phyloP scores from a whole-genome alignment of 2,888 invertebrate species.

The Lasiommata megera region DNA sequence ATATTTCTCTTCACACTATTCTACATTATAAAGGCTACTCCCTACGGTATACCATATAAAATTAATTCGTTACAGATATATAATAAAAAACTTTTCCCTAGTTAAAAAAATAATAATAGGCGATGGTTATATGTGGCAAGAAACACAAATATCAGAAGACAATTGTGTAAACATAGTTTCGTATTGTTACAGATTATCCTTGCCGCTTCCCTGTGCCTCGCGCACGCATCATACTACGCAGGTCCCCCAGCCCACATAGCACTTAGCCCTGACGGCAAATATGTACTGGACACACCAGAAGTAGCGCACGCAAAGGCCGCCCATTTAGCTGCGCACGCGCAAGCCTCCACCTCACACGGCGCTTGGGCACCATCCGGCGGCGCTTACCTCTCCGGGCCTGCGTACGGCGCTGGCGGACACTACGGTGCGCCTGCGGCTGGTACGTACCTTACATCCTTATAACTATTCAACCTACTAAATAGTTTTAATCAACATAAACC shows the following conservation, averaged over 20 bases:
- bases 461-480: no score
- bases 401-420: conserved; percentile 50
- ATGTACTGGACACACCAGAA: conserved; percentile 78
- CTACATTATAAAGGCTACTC: no score
- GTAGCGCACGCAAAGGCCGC: conserved; percentile 77
- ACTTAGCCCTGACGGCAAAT: conserved; percentile 77
- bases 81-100: no score
- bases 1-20: no score
- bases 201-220: conserved; percentile 74
- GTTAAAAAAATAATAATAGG: no score
- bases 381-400: conserved; percentile 52
- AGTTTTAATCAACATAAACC: no score
- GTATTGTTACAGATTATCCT: conserved; percentile 62
- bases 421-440: conserved; percentile 75
- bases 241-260: conserved; percentile 72
- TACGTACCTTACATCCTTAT: no score
- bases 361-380: conserved; percentile 68
- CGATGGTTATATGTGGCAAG: no score
- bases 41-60: no score
- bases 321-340: conserved; percentile 72
- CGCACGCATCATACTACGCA: conserved; percentile 78
- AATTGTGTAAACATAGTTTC: background rate
- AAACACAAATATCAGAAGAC: no score
- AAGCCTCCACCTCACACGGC: conserved; percentile 70
- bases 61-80: no score